These are phyloP conservation scores for Rhinichthys klamathensis DNA, from an alignment of 2,113 vertebrate species.

Conservation along the genomic window DNA sequence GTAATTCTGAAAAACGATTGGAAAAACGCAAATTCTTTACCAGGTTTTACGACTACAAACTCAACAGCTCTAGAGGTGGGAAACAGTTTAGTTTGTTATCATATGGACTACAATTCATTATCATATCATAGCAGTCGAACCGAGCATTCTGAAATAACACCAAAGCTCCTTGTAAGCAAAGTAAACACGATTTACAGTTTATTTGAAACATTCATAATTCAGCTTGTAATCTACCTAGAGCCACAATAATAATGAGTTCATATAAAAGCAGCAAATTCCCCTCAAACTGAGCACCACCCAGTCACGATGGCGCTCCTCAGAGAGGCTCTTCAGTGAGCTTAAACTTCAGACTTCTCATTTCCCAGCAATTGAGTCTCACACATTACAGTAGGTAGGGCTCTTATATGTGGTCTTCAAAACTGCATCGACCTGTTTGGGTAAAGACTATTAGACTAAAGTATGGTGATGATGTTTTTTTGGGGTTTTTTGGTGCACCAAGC, in stretches of 20 bases:
- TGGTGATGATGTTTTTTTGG: conserved; percentile 1
- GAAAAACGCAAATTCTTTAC: background rate
- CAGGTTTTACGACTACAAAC: background rate
- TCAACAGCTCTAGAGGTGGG: background rate
- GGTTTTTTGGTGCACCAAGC: background rate
- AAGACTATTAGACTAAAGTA: background rate
- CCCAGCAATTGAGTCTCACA: background rate
- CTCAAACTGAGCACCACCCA: background rate
- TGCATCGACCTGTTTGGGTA: background rate
- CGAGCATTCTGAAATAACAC: background rate
- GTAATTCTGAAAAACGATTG: background rate
- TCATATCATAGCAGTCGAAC: background rate
- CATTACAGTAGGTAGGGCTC: background rate
- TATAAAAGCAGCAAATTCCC: conserved; percentile 2
- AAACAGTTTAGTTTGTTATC: background rate
- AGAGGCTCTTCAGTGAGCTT: background rate
- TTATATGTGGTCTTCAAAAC: background rate
- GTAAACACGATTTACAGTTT: background rate
- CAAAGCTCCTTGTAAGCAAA: conserved; percentile 4
- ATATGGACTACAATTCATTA: background rate
- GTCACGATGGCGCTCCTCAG: background rate
- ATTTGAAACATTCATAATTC: conserved; percentile 4
- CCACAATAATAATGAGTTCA: background rate
- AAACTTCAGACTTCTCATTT: background rate
- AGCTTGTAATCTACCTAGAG: conserved; percentile 11